Evolutionary conservation across 1,140 invertebrate genomes (phyloP).

Genomic region (Aphis craccivora): DNA sequence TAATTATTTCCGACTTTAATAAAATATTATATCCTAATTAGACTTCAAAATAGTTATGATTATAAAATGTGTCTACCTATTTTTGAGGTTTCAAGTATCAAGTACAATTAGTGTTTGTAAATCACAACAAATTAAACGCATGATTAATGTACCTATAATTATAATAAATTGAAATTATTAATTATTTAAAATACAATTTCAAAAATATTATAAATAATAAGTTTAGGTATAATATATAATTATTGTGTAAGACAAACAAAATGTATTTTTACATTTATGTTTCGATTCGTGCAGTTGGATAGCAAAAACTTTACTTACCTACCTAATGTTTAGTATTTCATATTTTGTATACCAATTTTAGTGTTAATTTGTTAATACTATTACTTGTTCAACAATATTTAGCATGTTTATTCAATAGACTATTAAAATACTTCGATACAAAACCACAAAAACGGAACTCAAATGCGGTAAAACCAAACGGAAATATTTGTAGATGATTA

Average conservation of each 20-base stretch:
- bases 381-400: background rate
- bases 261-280: background rate
- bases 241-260: background rate
- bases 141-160: background rate
- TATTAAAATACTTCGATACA: background rate
- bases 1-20: background rate
- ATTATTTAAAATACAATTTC: background rate
- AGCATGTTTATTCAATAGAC: background rate
- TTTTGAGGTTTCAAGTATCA: background rate
- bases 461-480: slow-evolving; percentile 21
- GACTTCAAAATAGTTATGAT: background rate
- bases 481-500: background rate
- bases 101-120: background rate
- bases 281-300: background rate
- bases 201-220: background rate
- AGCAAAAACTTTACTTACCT: background rate
- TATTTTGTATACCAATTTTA: background rate
- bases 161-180: background rate
- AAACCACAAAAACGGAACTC: slow-evolving; percentile 15
- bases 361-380: background rate
- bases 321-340: background rate
- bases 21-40: background rate
- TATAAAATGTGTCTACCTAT: background rate
- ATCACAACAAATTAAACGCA: background rate
- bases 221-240: background rate